Base-by-base conservation (phyloP, 1,140 invertebrate genomes). In the Anoplophora glabripennis region DNA sequence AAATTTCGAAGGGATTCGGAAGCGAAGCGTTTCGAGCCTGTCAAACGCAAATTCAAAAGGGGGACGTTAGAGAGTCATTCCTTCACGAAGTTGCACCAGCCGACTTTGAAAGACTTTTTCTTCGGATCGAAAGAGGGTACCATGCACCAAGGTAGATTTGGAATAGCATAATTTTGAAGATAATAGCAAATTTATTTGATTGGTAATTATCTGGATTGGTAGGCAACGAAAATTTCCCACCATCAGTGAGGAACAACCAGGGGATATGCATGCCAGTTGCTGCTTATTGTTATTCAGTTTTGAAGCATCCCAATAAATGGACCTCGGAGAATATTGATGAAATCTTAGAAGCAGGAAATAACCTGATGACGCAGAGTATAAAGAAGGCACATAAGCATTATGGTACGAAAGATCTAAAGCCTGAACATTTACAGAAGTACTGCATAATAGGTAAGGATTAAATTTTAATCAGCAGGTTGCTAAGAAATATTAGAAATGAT, bases 231-330 rank as follows among this genome's bases (percentile, higher is more conserved):
- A 65, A 67, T 51, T 72, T 73, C 35, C 53, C 69, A 2, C 51
- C 48, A 21, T 12, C 52, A 7, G 46, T 65, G n/a, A 73, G 73
- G 63, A 78, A 78, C 4, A 72, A 72, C 40, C 80, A 82, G 66
- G 79, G 78, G 0, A 62, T 82, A 11, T 76, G 79, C 8, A 80
- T 81, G 75, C 77, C 78, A 49, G 76, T 80, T 9, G 79, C 79
- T 66, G 79, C 80, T 4, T 82, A 80, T 59, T 81, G 79, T 57
- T 76, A 77, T 51, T 76, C 79, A 0, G 80, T 80, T 56, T 69
- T 81, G 48, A 78, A 77, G 61, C 79, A 80, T 63, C 80, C 80
- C 1, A 78, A 78, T 37, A 76, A 76, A 49, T 82, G 80, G 80
- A 78, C 74, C 0, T 72, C 76, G 63, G 76, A 79, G 58, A 70